A percentile compares a stretch with the other conserved stretches of the same genome.
Conservation (phyloP, 1,140 invertebrate species). For the Musca vetustissima region DNA sequence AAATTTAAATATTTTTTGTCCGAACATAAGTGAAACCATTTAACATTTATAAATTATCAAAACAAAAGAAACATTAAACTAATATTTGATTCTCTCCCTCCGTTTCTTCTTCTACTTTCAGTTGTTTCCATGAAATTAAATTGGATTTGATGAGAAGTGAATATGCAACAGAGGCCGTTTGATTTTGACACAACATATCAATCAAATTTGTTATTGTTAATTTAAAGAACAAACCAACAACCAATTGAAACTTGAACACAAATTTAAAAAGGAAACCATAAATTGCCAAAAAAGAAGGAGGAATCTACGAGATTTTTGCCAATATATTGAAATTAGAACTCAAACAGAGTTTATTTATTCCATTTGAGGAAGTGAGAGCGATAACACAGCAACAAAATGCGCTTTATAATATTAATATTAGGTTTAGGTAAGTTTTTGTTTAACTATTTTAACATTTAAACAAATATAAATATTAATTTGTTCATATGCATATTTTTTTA, state of each 20-base stretch:
- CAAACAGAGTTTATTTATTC: neutral
- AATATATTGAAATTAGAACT: neutral
- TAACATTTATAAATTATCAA: too few species aligned
- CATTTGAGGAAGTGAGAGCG: neutral
- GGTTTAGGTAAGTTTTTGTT: constrained; percentile 20
- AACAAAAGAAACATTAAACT: too few species aligned
- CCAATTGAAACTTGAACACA: neutral
- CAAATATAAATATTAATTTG: neutral
- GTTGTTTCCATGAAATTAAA: constrained; percentile 13
- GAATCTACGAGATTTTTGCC: neutral
- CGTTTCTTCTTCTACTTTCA: neutral
- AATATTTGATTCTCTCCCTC: too few species aligned
- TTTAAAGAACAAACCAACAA: neutral
- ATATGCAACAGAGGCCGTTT: constrained; percentile 7
- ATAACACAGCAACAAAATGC: constrained; percentile 20
- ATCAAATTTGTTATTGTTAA: constrained; percentile 14
- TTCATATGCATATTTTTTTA: too few species aligned
- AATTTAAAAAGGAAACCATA: neutral
- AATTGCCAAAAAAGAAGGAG: neutral
- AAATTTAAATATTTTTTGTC: too few species aligned
- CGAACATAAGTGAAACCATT: too few species aligned
- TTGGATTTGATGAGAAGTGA: constrained; percentile 7
- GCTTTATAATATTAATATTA: constrained; percentile 26
- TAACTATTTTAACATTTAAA: neutral
- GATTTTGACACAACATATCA: constrained; percentile 7